Base-by-base conservation (phyloP, 30 jellyfish, hydroid and myxozoan species). In the Cassiopea andromeda region DNA sequence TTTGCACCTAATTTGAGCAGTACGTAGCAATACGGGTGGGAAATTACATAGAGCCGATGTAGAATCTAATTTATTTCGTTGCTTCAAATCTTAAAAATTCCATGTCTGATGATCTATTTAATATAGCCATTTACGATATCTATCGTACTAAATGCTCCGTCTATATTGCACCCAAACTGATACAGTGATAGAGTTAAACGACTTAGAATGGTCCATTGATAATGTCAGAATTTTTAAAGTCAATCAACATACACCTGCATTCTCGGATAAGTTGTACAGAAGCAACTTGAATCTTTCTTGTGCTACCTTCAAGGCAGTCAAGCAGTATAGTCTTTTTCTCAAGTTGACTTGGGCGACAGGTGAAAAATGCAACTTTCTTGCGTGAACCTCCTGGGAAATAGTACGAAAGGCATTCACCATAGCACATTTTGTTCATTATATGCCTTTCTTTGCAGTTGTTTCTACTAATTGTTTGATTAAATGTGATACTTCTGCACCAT, bases 171-270 rank as follows among this genome's bases (percentile, higher is more conserved):
- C 38, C 38, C 38, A 27, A 27, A 27, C 0, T 27, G 38, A 27
- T 27, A 27, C 38, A 54, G 64, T 54, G 7, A 54, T 3, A 54
- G 64, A 54, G 43, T 19, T 0, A 15, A n/a, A 54, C 1, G 57
- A 70, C 57, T 60, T 27, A 81, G 2, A 48, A n/a, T 81, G 89
- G 64, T 59, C 50, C 70, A 44, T 70, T 47, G 66, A 6, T 27
- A 7, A 69, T 17, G 27, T 81, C n/a, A 3, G 89, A 50, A 6
- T 47, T 66, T 46, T 46, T 64, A 70, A 81, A 60, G 17, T 81
- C 89, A 64, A 81, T 19, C 80, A 81, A 64, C 89, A 81, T 81
- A 71, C 89, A 81, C 3, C 80, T 81, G 81, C 89, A 81, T 16
- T 81, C 80, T 59, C n/a, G 45, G 1, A 64, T 45, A 7, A 81